A percentile compares a stretch with the other conserved stretches of the same genome.
Conservation (phyloP, 2,888 invertebrate species). For the Agrypnus murinus region DNA sequence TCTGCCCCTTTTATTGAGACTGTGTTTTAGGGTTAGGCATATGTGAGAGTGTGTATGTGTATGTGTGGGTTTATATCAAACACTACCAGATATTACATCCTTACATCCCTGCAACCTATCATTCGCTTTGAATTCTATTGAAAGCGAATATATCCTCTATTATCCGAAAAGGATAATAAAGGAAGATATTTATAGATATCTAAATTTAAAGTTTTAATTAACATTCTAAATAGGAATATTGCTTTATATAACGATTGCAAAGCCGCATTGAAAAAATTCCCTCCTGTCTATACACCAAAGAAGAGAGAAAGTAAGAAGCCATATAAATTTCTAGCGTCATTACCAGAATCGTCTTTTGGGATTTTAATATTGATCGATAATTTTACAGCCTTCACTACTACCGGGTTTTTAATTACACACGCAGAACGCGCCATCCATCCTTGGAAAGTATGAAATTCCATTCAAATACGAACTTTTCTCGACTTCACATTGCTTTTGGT, state of each 20-base stretch:
- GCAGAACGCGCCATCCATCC: neutral
- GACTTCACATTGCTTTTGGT: neutral
- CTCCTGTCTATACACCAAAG: neutral
- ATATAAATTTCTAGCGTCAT: neutral
- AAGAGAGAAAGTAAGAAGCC: neutral
- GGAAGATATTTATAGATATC: too few species aligned
- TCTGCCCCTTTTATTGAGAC: conserved; percentile 55
- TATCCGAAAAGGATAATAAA: too few species aligned
- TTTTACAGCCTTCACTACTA: neutral
- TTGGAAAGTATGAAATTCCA: conserved; percentile 10
- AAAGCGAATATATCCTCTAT: too few species aligned
- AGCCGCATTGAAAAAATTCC: too few species aligned
- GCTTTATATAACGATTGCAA: too few species aligned
- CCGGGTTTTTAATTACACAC: neutral
- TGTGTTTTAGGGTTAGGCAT: conserved; percentile 46
- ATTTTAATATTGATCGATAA: neutral
- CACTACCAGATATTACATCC: too few species aligned
- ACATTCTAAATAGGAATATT: too few species aligned
- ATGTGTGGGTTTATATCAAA: neutral
- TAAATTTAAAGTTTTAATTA: too few species aligned
- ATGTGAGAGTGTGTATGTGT: conserved; percentile 23
- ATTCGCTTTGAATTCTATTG: too few species aligned
- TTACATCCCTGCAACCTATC: too few species aligned
- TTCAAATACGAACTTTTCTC: neutral
- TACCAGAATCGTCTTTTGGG: neutral